phyloP scores from a whole-genome alignment of 2,888 invertebrate species.

The Ennomos fuscantarius region DNA sequence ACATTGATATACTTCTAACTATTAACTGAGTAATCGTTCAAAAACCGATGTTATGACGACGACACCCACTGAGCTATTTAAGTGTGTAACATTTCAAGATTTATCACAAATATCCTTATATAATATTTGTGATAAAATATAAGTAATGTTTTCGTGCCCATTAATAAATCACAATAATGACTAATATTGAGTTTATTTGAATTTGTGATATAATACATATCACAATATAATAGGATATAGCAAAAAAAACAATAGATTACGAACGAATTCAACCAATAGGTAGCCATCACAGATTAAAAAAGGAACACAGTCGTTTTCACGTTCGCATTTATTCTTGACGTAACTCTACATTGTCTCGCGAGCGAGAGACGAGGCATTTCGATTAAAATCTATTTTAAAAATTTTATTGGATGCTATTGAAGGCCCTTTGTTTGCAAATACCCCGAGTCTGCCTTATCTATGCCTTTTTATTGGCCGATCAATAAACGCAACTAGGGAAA shows the following conservation, averaged over 20 bases:
- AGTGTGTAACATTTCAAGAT: constrained; percentile 43
- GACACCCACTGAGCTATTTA: constrained; percentile 62
- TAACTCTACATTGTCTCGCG: constrained; percentile 65
- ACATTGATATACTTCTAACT: constrained; percentile 23
- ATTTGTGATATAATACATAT: constrained; percentile 33
- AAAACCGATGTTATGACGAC: constrained; percentile 64
- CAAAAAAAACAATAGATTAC: constrained; percentile 27
- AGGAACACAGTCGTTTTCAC: constrained; percentile 46
- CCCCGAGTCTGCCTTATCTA: constrained; percentile 44
- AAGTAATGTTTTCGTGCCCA: constrained; percentile 33
- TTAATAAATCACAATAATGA: constrained; percentile 27
- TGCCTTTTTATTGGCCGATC: constrained; percentile 45
- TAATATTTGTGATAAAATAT: constrained; percentile 48
- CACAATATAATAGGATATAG: constrained; percentile 25
- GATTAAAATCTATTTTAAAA: constrained; percentile 74
- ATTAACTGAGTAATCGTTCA: constrained; percentile 17
- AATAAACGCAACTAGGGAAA: constrained; percentile 34
- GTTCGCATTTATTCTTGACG: constrained; percentile 56
- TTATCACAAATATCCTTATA: too few relatives aligned
- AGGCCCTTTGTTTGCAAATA: constrained; percentile 76
- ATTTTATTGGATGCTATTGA: constrained; percentile 73
- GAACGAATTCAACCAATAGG: constrained; percentile 28
- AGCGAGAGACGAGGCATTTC: constrained; percentile 34
- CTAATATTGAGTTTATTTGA: constrained; percentile 41
- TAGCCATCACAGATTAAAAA: constrained; percentile 38